These are phyloP conservation scores for Zingel zingel DNA, from an alignment of 2,113 vertebrate genomes.

Conservation along the genomic window DNA sequence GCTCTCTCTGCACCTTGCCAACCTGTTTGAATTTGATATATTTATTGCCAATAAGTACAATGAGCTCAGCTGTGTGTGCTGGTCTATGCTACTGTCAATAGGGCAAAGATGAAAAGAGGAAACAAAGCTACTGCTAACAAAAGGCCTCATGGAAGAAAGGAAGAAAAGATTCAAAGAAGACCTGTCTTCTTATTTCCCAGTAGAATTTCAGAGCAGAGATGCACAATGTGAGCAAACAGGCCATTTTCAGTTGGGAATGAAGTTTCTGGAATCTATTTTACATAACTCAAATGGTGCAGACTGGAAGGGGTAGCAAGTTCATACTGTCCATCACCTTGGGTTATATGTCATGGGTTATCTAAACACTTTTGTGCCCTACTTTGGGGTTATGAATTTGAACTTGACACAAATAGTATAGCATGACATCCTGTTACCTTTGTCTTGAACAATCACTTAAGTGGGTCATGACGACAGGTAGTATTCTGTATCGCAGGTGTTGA, in stretches of 20 bases:
- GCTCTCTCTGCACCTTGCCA: no score
- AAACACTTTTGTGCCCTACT: not conserved
- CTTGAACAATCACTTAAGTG: conserved; percentile 34
- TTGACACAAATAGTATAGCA: conserved; percentile 30
- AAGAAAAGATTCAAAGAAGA: conserved; percentile 39
- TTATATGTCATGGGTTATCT: conserved; percentile 14
- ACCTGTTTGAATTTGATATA: not conserved
- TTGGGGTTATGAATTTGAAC: conserved; percentile 31
- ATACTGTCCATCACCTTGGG: not conserved
- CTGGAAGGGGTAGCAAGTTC: not conserved
- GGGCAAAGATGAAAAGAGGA: conserved; percentile 18
- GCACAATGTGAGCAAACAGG: conserved; percentile 22
- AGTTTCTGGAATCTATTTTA: conserved; percentile 22
- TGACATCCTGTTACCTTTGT: conserved; percentile 56
- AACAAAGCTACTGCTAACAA: conserved; percentile 33
- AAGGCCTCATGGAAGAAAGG: not conserved
- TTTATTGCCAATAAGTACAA: not conserved
- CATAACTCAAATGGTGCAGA: not conserved
- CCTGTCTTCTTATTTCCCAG: conserved; percentile 7
- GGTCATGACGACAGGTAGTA: conserved; percentile 46
- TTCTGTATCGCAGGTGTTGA: conserved; percentile 32
- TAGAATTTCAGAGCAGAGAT: not conserved
- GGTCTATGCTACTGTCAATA: not conserved
- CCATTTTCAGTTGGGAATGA: not conserved
- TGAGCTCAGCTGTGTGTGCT: not conserved